Evolutionary conservation across 2,113 vertebrate species (phyloP).

Genomic region (Lampris incognitus): DNA sequence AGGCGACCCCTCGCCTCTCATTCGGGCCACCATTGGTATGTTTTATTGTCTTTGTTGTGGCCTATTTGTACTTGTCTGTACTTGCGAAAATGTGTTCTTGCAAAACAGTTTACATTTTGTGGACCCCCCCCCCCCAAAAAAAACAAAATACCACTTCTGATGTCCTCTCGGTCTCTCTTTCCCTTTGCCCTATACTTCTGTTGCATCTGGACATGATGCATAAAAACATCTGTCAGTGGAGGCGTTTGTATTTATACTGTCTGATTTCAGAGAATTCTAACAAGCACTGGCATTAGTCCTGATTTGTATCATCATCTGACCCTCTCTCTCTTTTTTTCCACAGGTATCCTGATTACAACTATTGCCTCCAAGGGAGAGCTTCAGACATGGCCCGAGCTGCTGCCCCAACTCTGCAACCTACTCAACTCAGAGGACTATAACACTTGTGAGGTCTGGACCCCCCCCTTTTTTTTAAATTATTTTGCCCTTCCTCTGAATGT

Average conservation of each 20-base stretch:
- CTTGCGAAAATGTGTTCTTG: background rate
- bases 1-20: slow-evolving; percentile 91
- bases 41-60: slow-evolving; percentile 1
- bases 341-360: slow-evolving; percentile 96
- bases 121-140: background rate
- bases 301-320: background rate
- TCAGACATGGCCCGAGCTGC: slow-evolving; percentile 94
- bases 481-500: background rate
- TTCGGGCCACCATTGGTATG: slow-evolving; percentile 92
- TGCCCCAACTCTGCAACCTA: slow-evolving; percentile 94
- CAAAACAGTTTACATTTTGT: background rate
- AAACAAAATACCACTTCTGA: too few relatives aligned
- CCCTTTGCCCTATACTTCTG: background rate
- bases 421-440: slow-evolving; percentile 98
- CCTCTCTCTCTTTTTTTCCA: background rate
- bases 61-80: rapidly evolving
- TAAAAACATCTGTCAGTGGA: slow-evolving; percentile 43
- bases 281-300: too few relatives aligned
- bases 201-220: slow-evolving; percentile 68
- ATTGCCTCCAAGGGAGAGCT: slow-evolving; percentile 95
- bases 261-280: slow-evolving; percentile 63
- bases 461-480: background rate
- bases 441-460: slow-evolving; percentile 90
- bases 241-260: slow-evolving; percentile 77
- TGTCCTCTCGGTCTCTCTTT: too few relatives aligned